Percentiles rank a stretch among this genome's conserved stretches.
These are phyloP conservation scores for Premnoplex brunnescens DNA, from an alignment of 2,797 vertebrate species.

Conservation along the genomic window DNA sequence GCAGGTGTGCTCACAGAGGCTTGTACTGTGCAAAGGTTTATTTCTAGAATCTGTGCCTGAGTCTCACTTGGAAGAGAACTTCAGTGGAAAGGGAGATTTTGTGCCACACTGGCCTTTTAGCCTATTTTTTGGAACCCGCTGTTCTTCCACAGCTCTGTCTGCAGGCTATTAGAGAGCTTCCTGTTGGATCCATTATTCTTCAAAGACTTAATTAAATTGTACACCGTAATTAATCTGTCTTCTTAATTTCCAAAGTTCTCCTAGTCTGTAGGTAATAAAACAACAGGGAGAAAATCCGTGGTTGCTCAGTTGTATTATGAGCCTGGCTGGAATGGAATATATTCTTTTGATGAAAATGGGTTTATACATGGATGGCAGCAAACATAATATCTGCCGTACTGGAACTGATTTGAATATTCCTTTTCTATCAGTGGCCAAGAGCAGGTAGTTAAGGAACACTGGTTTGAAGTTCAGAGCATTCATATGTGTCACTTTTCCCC, in stretches of 20 bases:
- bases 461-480: not conserved
- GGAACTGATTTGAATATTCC: not conserved
- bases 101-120: not conserved
- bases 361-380: not conserved
- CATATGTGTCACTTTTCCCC: not conserved
- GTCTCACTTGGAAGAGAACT: not conserved
- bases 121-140: not conserved
- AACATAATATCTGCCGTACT: not conserved
- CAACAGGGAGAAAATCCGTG: not conserved
- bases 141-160: not conserved
- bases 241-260: slow-evolving; percentile 10
- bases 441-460: not conserved
- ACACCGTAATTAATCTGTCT: not conserved
- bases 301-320: not conserved
- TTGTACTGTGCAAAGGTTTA: not conserved
- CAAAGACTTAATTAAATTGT: slow-evolving; percentile 22
- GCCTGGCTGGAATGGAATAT: not conserved
- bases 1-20: not conserved
- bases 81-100: not conserved
- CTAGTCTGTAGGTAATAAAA: not conserved
- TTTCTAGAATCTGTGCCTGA: not conserved
- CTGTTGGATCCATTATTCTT: slow-evolving; percentile 26
- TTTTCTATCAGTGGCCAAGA: not conserved
- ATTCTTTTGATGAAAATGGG: not conserved
- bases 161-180: not conserved